Evolutionary conservation across 2,888 invertebrate species (phyloP).

Genomic region (Platynereis dumerilii): DNA sequence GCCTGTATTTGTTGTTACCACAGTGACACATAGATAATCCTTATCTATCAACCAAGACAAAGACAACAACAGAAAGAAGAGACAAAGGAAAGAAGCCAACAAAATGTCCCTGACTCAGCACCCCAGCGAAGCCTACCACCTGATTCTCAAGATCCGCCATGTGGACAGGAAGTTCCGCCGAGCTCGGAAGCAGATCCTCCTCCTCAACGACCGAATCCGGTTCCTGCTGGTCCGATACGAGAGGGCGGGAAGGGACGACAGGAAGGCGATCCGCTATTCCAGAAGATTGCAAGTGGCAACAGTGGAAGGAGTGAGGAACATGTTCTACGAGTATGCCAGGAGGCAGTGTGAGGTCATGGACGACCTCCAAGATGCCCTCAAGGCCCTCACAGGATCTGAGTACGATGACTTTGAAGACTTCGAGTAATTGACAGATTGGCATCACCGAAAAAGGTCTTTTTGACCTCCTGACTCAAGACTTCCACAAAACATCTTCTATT

Average conservation of each 20-base stretch:
- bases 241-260: not conserved
- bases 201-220: not conserved
- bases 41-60: too few relatives aligned
- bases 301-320: constrained; percentile 6
- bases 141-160: constrained; percentile 8
- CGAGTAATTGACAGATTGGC: not conserved
- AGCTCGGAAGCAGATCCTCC: not conserved
- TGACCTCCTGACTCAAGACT: not conserved
- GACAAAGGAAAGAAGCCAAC: too few relatives aligned
- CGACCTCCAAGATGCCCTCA: constrained; percentile 2
- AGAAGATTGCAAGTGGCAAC: constrained; percentile 6
- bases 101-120: too few relatives aligned
- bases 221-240: not conserved
- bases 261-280: not conserved
- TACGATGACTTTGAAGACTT: not conserved
- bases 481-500: not conserved
- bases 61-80: too few relatives aligned
- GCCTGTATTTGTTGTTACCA: too few relatives aligned
- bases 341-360: constrained; percentile 4
- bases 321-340: constrained; percentile 9
- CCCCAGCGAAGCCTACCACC: too few relatives aligned
- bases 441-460: not conserved
- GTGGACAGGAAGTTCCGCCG: constrained; percentile 7
- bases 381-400: not conserved
- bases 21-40: too few relatives aligned